Evolutionary conservation across 2,888 invertebrate genomes (phyloP), one percentile per base, ranked within the genome.

Genomic region (Conchocele bisecta): DNA sequence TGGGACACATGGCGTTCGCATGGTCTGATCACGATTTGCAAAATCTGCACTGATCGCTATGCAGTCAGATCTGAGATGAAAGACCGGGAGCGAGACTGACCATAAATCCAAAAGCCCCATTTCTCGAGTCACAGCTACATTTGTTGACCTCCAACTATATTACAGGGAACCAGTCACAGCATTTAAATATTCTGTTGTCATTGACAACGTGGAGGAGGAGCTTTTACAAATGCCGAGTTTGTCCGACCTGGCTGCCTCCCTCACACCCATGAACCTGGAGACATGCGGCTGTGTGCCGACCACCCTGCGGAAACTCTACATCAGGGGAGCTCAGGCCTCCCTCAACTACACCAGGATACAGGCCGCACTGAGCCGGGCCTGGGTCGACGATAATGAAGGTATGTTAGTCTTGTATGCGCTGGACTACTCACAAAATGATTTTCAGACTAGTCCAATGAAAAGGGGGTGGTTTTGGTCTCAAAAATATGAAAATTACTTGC

Each of bases 351-450:
- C 42, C 26, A 50, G 50, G 5, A 33, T 79, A 6, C 26, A 39
- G 17, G 29, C 17, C 7, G 65, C 78, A 20, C 42, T 83, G 17
- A 57, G 17, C 15, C n/a, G 66, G 13, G 67, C 79, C 0, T 83
- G 83, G 83, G 51, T 60, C 4, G 39, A 59, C 22, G 50, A 57
- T 17, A 81, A 81, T 46, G 41, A 53, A 60, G 83, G 83, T 83
- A 56, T 37, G 44, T 39, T 13, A 13, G 20, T 0, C 6, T 17
- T 20, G 15, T 46, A 20, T 20, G 22, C 24, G 46, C 22, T 15
- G 24, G 15, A 46, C 11, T 35, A 13, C n/a, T 35, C 37, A 35
- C 11, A n/a, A 13, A 13, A 13, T 13, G n/a, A 35, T 35, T 11
- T 35, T 35, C n/a, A 35, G 37, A 13, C 11, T 35, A 35, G n/a